Percentiles rank a stretch among this genome's conserved stretches.
These are phyloP conservation scores for Cairina moschata DNA, from an alignment of 2,113 vertebrate species.

Conservation along the genomic window DNA sequence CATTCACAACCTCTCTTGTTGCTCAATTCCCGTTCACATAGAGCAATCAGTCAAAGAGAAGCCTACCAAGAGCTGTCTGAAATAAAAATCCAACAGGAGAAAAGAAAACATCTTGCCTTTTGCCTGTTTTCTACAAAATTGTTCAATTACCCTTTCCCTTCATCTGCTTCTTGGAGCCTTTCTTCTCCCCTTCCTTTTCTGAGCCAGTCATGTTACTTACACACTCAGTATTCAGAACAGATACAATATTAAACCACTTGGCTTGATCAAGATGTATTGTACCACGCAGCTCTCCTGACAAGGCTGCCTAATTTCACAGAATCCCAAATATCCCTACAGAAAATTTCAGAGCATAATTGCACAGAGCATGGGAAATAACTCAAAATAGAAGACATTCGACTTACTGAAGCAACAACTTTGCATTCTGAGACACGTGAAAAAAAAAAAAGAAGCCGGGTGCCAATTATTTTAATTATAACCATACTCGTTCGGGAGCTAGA, in stretches of 20 bases:
- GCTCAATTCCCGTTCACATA: not conserved
- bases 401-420: slow-evolving; percentile 26
- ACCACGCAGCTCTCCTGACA: slow-evolving; percentile 38
- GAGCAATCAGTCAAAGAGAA: slow-evolving; percentile 33
- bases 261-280: slow-evolving; percentile 53
- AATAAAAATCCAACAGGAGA: not conserved
- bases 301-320: slow-evolving; percentile 54
- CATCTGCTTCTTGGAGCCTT: not conserved
- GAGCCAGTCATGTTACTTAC: not conserved
- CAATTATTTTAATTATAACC: slow-evolving; percentile 6
- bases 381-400: slow-evolving; percentile 6
- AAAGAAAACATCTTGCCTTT: slow-evolving; percentile 21
- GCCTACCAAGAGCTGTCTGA: not conserved
- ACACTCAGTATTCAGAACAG: slow-evolving; percentile 30
- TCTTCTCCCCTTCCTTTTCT: not conserved
- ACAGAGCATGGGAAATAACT: slow-evolving; percentile 1
- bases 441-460: not conserved
- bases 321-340: slow-evolving; percentile 35
- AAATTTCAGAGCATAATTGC: slow-evolving; percentile 36
- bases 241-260: slow-evolving; percentile 50
- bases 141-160: not conserved
- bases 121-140: not conserved
- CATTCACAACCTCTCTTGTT: slow-evolving; percentile 13
- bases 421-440: not conserved
- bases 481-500: not conserved